A percentile compares a stretch with the other conserved stretches of the same genome.
Conservation (phyloP, 2,113 vertebrate genomes). For the Coreoperca whiteheadi region DNA sequence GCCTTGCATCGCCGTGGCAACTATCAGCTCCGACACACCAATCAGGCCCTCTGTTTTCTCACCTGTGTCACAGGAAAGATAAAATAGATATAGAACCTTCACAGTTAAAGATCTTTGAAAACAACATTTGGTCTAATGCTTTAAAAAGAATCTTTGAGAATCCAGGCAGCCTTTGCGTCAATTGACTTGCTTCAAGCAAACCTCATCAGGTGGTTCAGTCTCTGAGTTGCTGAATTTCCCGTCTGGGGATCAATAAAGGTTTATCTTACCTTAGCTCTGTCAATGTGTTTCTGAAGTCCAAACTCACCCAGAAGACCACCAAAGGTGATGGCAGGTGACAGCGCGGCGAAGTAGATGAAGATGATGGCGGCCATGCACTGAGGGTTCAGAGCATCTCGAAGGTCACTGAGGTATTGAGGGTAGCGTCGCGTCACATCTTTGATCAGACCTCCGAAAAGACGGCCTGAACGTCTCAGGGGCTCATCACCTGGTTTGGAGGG, state of each 20-base stretch:
- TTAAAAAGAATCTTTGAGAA: neutral
- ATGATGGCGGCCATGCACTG: constrained; percentile 94
- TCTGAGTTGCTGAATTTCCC: too few relatives aligned
- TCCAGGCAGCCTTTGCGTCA: neutral
- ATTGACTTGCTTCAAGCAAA: neutral
- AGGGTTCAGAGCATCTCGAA: constrained; percentile 88
- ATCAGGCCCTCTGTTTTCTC: constrained; percentile 95
- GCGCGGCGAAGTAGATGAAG: constrained; percentile 96
- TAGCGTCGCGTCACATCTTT: constrained; percentile 89
- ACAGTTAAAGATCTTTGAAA: neutral
- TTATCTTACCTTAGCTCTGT: too few relatives aligned
- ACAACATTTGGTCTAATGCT: neutral
- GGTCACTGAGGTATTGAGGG: constrained; percentile 92
- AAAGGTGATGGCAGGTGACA: constrained; percentile 94
- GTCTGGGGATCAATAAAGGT: too few relatives aligned
- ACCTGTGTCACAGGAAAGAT: constrained; percentile 76
- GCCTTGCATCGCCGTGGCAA: constrained; percentile 92
- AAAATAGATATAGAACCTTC: neutral
- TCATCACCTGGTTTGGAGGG: constrained; percentile 84
- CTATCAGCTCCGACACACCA: constrained; percentile 94
- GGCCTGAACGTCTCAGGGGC: constrained; percentile 89
- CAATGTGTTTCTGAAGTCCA: neutral
- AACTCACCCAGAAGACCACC: constrained; percentile 91
- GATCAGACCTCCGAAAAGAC: constrained; percentile 91
- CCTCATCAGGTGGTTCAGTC: neutral